Percentiles rank a stretch among this genome's conserved stretches.
Evolutionary conservation across 2,888 invertebrate genomes (phyloP).

Genomic region (Lottia gigantea): DNA sequence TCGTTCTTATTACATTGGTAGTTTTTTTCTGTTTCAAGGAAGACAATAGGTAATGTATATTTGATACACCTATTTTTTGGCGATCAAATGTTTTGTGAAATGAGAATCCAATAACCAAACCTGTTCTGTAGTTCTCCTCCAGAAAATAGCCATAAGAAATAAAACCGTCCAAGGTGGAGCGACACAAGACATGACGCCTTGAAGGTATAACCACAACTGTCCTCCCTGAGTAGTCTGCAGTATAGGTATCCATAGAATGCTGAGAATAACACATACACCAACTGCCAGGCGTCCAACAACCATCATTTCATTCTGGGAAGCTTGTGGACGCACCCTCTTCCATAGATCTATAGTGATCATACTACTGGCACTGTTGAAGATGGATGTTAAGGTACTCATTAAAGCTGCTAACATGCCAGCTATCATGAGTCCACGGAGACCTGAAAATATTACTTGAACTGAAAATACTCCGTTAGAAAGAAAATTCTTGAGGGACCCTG

Average conservation of each 20-base stretch:
- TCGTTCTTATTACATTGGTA: too few species aligned
- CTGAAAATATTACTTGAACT: constrained; percentile 61
- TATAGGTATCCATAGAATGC: constrained; percentile 70
- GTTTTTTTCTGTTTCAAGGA: too few species aligned
- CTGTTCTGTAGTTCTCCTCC: constrained; percentile 70
- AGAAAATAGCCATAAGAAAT: constrained; percentile 70
- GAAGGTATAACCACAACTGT: constrained; percentile 72
- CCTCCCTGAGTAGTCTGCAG: constrained; percentile 68
- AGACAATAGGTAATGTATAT: too few species aligned
- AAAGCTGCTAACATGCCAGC: constrained; percentile 72
- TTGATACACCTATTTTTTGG: too few species aligned
- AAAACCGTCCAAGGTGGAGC: constrained; percentile 72
- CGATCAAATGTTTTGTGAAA: too few species aligned
- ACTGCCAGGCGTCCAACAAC: constrained; percentile 65
- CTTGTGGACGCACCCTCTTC: constrained; percentile 48
- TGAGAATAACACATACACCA: constrained; percentile 55
- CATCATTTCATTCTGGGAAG: constrained; percentile 59
- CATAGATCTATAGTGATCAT: constrained; percentile 73
- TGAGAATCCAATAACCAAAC: constrained; percentile 69
- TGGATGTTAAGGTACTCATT: constrained; percentile 72
- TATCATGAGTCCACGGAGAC: constrained; percentile 66
- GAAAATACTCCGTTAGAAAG: constrained; percentile 59
- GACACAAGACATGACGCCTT: constrained; percentile 70
- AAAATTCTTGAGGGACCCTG: too few species aligned
- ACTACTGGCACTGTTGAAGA: constrained; percentile 70